Evolutionary conservation across 2,888 invertebrate genomes (phyloP), one percentile per base, ranked within the genome.

Genomic region (Andrena praecox): DNA sequence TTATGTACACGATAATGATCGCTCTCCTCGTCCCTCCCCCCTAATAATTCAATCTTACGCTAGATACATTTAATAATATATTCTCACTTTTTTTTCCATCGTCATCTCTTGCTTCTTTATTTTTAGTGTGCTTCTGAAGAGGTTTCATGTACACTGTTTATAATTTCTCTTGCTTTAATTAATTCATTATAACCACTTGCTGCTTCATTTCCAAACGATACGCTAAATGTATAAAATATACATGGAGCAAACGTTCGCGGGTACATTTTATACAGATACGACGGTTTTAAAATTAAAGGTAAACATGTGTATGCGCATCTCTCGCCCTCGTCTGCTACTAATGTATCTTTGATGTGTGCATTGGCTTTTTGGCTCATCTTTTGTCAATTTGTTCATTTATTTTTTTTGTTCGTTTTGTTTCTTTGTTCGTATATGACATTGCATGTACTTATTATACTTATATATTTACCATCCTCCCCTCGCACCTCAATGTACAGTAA

Each of bases 1-100:
- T 85, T 89, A 87, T 87, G 80, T 85, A 89, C 86, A 89, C 87
- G 88, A 80, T 82, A 82, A 86, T 87, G 85, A 89, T 83, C 82
- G 77, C 87, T 85, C 85, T 84, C 84, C 76, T 77, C 75, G 77
- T 76, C 74, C 71, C 87, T 84, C 84, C 75, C 77, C 75, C 79
- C 77, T 87, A 89, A 85, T 85, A 85, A 87, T 84, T 87, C 77
- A 84, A 77, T 79, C 82, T 87, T 88, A 86, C 80, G 79, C 82
- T 87, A 82, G 48, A 82, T 77, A 88, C 82, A 88, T 88, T 86
- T 85, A 85, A 86, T 84, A 82, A 82, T 85, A 84, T 84, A 82
- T 71, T 85, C 80, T 89, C 82, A 77, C 82, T 81, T 85, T 86
- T 42, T 29, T 12, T 42, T 42, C 66, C 80, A 83, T 77, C 77